These are phyloP conservation scores for Prorops nasuta DNA, from an alignment of 1,140 invertebrate genomes.

Conservation along the genomic window DNA sequence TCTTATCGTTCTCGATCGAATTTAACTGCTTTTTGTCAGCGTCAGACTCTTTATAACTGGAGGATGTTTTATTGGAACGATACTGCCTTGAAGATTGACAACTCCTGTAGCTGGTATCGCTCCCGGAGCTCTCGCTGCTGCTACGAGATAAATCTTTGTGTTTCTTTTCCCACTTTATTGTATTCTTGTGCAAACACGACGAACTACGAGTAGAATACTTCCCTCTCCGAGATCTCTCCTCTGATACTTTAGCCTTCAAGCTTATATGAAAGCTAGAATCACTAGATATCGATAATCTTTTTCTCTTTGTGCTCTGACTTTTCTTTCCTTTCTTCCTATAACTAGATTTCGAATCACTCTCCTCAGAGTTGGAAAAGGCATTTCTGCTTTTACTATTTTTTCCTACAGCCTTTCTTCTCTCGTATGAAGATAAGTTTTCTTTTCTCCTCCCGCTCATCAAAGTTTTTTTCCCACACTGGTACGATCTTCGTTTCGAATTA, in stretches of 20 bases:
- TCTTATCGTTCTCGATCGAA: too few species aligned
- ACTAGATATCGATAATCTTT: slow-evolving; percentile 15
- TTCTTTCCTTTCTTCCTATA: slow-evolving; percentile 12
- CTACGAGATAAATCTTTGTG: slow-evolving; percentile 11
- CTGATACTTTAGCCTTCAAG: background rate
- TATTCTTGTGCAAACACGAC: slow-evolving; percentile 17
- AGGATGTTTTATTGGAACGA: too few species aligned
- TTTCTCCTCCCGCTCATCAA: too few species aligned
- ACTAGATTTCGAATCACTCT: slow-evolving; percentile 18
- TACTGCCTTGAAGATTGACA: too few species aligned
- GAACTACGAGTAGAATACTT: slow-evolving; percentile 12
- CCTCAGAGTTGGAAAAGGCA: slow-evolving; percentile 21
- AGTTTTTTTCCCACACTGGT: too few species aligned
- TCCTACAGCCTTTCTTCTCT: too few species aligned
- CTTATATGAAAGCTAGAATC: slow-evolving; percentile 14
- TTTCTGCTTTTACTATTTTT: slow-evolving; percentile 11
- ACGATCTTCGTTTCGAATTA: slow-evolving; percentile 12
- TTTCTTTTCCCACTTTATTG: slow-evolving; percentile 20
- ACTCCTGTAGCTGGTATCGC: slow-evolving; percentile 14
- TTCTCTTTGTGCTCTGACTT: slow-evolving; percentile 13
- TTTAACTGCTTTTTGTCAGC: too few species aligned
- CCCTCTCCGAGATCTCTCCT: slow-evolving; percentile 9
- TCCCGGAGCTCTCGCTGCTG: background rate
- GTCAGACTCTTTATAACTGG: too few species aligned
- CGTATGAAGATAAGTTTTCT: too few species aligned